These are phyloP conservation scores for Todiramphus saurophagus DNA, from an alignment of 2,113 vertebrate species.

Conservation along the genomic window DNA sequence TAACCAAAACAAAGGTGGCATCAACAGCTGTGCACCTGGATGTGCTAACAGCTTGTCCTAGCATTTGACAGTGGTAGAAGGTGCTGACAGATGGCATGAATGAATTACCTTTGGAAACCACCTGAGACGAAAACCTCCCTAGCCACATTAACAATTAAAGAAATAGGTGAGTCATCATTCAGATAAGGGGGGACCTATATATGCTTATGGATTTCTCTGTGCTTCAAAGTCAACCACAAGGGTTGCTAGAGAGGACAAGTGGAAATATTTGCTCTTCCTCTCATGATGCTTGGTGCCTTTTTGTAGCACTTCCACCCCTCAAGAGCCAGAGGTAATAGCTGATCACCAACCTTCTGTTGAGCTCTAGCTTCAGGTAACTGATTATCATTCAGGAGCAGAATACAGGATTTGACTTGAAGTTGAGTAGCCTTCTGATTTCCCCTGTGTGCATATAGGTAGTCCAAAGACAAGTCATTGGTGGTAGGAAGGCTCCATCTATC, in stretches of 20 bases:
- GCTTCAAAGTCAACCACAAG: background rate
- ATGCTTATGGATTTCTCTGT: background rate
- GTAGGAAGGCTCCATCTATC: background rate
- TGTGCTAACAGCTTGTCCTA: background rate
- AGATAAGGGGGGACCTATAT: background rate
- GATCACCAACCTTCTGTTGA: background rate
- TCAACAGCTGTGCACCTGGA: conserved; percentile 33
- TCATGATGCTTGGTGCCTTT: background rate
- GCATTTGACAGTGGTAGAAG: background rate
- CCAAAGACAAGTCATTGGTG: background rate
- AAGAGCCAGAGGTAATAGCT: background rate
- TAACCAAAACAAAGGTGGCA: conserved; percentile 29
- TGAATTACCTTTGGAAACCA: background rate
- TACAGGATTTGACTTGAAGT: background rate
- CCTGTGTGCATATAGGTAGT: background rate
- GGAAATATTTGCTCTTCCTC: background rate
- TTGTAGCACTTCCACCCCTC: background rate
- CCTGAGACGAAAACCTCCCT: background rate
- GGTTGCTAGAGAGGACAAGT: background rate
- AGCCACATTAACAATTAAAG: conserved; percentile 35
- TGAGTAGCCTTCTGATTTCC: background rate
- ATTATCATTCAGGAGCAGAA: background rate
- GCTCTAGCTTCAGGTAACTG: background rate
- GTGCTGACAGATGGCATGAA: conserved; percentile 37
- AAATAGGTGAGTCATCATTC: background rate